These are phyloP conservation scores for Diogma glabrata DNA, from an alignment of 2,888 invertebrate species.

Conservation along the genomic window DNA sequence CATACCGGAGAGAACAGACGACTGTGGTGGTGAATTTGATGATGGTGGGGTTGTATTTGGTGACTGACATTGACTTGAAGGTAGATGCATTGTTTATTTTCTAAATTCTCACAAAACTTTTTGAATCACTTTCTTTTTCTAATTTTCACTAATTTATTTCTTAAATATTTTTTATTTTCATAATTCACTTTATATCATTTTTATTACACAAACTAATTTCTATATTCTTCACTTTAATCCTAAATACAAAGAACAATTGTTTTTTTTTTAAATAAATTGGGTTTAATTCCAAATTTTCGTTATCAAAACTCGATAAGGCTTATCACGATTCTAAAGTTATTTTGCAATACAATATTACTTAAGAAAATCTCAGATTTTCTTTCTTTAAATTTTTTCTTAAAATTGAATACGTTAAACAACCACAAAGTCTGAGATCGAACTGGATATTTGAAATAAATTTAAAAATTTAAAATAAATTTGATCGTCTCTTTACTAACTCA, in stretches of 20 bases:
- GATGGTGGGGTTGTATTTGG: constrained; percentile 16
- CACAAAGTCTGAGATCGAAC: constrained; percentile 38
- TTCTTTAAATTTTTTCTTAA: not conserved
- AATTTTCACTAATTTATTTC: too few species aligned
- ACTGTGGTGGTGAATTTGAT: constrained; percentile 9
- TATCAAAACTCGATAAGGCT: too few species aligned
- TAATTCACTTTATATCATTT: not conserved
- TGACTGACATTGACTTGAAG: constrained; percentile 29
- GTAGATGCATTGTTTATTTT: constrained; percentile 12
- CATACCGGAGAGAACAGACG: constrained; percentile 28
- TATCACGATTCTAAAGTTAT: too few species aligned
- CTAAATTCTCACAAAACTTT: not conserved
- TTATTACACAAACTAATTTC: not conserved
- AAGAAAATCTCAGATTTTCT: too few species aligned
- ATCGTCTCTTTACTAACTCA: too few species aligned
- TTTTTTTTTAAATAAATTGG: too few species aligned
- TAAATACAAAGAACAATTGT: too few species aligned
- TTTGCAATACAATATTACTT: too few species aligned
- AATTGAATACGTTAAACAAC: constrained; percentile 27
- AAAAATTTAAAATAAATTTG: too few species aligned
- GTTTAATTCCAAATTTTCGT: too few species aligned
- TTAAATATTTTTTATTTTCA: too few species aligned
- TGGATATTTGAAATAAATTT: constrained; percentile 28
- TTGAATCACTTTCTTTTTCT: too few species aligned
- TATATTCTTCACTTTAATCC: constrained; percentile 3